Conservation (phyloP, 2,888 invertebrate genomes). For the Hipparchia sbordonii region DNA sequence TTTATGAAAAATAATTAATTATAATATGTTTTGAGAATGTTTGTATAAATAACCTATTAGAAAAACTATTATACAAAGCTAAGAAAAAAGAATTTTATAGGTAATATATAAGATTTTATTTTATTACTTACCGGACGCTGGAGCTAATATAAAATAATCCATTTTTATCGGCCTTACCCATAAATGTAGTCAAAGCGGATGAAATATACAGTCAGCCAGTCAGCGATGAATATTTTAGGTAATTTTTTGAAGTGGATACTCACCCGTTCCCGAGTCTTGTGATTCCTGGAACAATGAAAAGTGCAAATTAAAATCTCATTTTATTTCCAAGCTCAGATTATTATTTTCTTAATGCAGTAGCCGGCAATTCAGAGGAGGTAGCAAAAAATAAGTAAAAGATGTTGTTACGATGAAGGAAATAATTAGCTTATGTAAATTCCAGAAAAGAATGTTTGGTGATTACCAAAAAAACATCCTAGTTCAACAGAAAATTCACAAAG, state of each 20-base stretch:
- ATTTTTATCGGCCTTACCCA: too few relatives aligned
- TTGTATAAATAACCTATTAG: too few relatives aligned
- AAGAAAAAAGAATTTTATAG: too few relatives aligned
- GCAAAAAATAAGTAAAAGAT: conserved; percentile 36
- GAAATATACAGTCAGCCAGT: neutral
- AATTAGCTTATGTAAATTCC: neutral
- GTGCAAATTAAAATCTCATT: conserved; percentile 35
- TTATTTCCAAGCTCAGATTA: conserved; percentile 12
- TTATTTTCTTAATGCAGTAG: conserved; percentile 44
- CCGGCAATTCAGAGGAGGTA: conserved; percentile 53
- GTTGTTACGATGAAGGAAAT: conserved; percentile 14
- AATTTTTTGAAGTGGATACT: conserved; percentile 45
- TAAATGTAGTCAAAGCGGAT: too few relatives aligned
- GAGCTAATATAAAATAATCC: too few relatives aligned
- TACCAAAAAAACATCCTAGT: too few relatives aligned
- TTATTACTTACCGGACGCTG: too few relatives aligned
- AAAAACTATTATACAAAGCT: too few relatives aligned
- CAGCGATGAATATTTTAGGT: neutral
- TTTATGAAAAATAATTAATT: too few relatives aligned
- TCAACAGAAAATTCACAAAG: too few relatives aligned
- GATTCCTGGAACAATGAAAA: conserved; percentile 71
- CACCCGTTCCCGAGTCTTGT: conserved; percentile 67
- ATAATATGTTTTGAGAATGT: too few relatives aligned
- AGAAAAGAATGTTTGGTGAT: neutral
- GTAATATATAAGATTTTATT: too few relatives aligned